These are phyloP conservation scores for Zosterops lateralis DNA, from an alignment of 2,113 vertebrate genomes.

Conservation along the genomic window DNA sequence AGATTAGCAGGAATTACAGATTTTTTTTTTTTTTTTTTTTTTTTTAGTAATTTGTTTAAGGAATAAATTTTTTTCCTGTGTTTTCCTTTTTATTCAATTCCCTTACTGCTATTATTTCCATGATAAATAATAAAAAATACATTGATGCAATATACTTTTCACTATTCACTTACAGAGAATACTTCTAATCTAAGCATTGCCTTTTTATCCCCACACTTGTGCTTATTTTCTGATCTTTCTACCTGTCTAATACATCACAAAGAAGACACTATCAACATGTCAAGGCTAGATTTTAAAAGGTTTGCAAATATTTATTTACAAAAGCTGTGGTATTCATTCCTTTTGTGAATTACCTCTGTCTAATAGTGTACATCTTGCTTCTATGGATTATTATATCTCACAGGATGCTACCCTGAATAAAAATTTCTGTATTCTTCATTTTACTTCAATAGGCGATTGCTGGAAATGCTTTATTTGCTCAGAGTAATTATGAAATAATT, in stretches of 20 bases:
- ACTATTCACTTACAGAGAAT: neutral
- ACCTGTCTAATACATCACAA: neutral
- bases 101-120: neutral
- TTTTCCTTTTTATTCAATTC: neutral
- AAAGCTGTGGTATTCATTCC: neutral
- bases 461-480: neutral
- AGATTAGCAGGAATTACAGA: neutral
- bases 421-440: neutral
- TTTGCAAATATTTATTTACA: neutral
- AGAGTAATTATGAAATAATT: neutral
- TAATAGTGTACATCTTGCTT: neutral
- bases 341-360: neutral
- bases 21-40: neutral
- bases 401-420: neutral
- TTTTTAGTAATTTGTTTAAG: neutral
- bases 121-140: neutral
- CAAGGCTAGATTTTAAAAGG: neutral
- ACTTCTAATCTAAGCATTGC: neutral
- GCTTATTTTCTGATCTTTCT: neutral
- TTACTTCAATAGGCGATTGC: neutral
- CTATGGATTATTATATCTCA: neutral
- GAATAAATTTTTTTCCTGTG: neutral
- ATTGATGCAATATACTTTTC: neutral
- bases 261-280: neutral
- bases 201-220: fast-evolving